Conservation (phyloP, 2,797 vertebrate genomes). For the Cyprinodon diabolis region DNA sequence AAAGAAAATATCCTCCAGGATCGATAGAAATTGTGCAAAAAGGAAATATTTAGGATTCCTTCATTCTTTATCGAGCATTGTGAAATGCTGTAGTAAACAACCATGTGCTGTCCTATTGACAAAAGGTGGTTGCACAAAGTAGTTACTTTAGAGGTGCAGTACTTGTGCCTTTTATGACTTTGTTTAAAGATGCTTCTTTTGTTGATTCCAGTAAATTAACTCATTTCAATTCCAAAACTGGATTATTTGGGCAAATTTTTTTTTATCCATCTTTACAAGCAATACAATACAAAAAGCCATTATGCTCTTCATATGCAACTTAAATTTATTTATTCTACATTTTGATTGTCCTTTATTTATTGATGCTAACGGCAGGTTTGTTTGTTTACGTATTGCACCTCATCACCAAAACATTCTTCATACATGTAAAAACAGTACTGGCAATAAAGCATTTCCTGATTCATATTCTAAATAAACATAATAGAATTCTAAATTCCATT, state of each 20-base stretch:
- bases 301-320: no score
- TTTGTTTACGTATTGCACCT: no score
- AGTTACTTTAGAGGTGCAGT: no score
- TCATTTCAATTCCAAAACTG: not conserved
- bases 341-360: no score
- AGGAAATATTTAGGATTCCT: not conserved
- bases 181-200: not conserved
- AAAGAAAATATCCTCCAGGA: not conserved
- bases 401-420: no score
- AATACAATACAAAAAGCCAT: not conserved
- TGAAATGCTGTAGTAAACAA: not conserved
- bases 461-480: no score
- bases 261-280: not conserved
- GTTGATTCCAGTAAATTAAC: no score
- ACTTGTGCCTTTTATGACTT: not conserved
- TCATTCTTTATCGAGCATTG: not conserved
- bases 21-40: not conserved
- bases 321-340: no score
- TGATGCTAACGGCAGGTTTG: no score
- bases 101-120: not conserved
- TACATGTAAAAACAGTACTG: no score
- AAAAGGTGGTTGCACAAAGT: not conserved
- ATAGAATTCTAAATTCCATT: not conserved
- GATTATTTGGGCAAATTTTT: not conserved
- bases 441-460: no score